phyloP scores from a whole-genome alignment of 2,888 invertebrate species.

The Stenolophus ochropezus region DNA sequence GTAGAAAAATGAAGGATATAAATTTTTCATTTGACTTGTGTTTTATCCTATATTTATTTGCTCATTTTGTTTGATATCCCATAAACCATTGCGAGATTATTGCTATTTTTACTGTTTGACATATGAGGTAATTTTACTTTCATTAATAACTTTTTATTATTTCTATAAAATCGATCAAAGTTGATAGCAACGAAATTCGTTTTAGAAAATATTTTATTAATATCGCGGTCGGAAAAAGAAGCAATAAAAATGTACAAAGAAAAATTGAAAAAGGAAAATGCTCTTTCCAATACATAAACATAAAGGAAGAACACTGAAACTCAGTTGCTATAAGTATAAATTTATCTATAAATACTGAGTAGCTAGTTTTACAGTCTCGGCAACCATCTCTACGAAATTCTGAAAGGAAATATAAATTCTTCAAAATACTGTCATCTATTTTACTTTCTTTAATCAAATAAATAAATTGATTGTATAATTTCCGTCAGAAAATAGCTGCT shows the following conservation, averaged over 20 bases:
- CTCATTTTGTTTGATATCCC: neutral
- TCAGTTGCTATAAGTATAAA: slow-evolving; percentile 16
- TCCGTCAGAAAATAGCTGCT: too few species aligned
- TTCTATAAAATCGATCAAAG: neutral
- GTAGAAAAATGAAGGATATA: slow-evolving; percentile 9
- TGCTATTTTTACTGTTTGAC: neutral
- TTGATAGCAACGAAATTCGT: neutral
- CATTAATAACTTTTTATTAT: neutral
- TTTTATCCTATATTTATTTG: slow-evolving; percentile 9
- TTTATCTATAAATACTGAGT: slow-evolving; percentile 27
- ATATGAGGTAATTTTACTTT: neutral
- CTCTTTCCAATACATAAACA: slow-evolving; percentile 15
- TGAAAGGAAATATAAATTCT: neutral
- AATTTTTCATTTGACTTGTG: slow-evolving; percentile 17
- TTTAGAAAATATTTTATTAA: neutral
- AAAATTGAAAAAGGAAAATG: slow-evolving; percentile 26
- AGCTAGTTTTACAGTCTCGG: neutral
- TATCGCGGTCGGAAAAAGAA: neutral
- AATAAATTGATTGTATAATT: too few species aligned
- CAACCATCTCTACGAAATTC: neutral
- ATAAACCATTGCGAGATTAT: neutral
- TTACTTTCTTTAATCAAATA: too few species aligned
- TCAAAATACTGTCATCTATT: too few species aligned
- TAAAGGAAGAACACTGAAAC: neutral
- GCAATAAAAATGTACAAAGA: slow-evolving; percentile 34